These are phyloP conservation scores for Dasypolia templi DNA, from an alignment of 2,888 invertebrate genomes.

Conservation along the genomic window DNA sequence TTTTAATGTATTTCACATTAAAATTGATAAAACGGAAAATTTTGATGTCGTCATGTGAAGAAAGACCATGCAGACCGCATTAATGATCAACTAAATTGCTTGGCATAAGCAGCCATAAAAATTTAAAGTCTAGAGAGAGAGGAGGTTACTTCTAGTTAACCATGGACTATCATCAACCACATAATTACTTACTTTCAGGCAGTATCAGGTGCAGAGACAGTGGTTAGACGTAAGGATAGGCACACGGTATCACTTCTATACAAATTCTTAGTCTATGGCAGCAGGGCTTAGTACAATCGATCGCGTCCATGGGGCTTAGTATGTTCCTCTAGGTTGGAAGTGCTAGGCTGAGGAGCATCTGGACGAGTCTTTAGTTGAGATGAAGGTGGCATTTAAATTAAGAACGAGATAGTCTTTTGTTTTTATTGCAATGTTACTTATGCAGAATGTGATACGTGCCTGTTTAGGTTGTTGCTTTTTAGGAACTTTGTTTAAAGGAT, in stretches of 20 bases:
- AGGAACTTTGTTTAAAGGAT: not conserved
- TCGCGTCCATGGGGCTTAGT: conserved; percentile 2
- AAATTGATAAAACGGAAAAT: too few species aligned
- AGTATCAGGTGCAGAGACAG: too few species aligned
- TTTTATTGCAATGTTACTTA: not conserved
- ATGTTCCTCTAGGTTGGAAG: conserved; percentile 1
- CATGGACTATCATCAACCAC: too few species aligned
- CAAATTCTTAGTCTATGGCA: not conserved
- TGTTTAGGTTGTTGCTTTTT: not conserved
- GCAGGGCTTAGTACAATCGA: conserved; percentile 5
- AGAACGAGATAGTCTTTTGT: not conserved
- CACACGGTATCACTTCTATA: not conserved
- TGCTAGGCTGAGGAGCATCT: not conserved
- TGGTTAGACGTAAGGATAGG: not conserved
- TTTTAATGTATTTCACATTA: too few species aligned
- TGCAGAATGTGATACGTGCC: not conserved
- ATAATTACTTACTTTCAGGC: too few species aligned
- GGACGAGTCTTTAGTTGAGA: not conserved
- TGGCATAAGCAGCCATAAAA: too few species aligned
- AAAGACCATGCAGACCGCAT: too few species aligned
- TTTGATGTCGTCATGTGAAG: too few species aligned
- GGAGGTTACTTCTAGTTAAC: too few species aligned
- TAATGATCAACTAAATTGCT: too few species aligned
- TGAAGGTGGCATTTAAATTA: not conserved
- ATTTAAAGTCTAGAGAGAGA: too few species aligned